These are phyloP conservation scores for Oncopodura yosiiana DNA, from an alignment of 1,140 invertebrate genomes.

Conservation along the genomic window DNA sequence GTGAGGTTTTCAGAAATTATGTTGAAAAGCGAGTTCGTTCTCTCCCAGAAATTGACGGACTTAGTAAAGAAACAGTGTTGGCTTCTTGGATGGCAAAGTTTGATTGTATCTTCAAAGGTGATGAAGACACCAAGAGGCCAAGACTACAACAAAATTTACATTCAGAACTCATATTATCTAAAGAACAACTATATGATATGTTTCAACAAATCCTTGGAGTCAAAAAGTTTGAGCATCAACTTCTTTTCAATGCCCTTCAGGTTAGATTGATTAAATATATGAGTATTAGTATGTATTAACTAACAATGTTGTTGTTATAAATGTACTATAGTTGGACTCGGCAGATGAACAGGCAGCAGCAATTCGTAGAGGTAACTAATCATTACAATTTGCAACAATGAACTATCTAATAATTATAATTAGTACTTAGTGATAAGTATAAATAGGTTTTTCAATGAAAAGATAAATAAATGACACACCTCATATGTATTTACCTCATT, in stretches of 20 bases:
- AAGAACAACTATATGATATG: conserved; percentile 98
- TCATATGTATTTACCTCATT: no score
- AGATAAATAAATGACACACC: no score
- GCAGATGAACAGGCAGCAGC: conserved; percentile 99
- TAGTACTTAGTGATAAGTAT: no score
- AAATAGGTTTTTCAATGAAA: no score
- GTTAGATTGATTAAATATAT: conserved; percentile 46
- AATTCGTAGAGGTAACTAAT: conserved; percentile 88
- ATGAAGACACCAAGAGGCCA: conserved; percentile 77
- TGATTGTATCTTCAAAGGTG: conserved; percentile 94
- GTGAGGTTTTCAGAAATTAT: conserved; percentile 96
- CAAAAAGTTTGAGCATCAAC: conserved; percentile 99
- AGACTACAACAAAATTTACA: conserved; percentile 80
- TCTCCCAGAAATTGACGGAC: conserved; percentile 95
- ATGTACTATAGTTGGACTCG: conserved; percentile 75
- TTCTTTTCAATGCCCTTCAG: conserved; percentile 96
- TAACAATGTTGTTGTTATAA: background rate
- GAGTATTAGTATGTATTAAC: background rate
- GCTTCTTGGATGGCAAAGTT: conserved; percentile 99
- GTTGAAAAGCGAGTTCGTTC: conserved; percentile 93
- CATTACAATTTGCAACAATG: no score
- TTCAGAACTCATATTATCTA: conserved; percentile 82
- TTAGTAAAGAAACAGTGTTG: conserved; percentile 97
- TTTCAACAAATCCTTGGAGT: conserved; percentile 97
- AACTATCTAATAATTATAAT: no score